A percentile compares a stretch with the other conserved stretches of the same genome.
These are phyloP conservation scores for Drosophila percnosoma DNA, from an alignment of 2,888 invertebrate genomes.

Conservation along the genomic window DNA sequence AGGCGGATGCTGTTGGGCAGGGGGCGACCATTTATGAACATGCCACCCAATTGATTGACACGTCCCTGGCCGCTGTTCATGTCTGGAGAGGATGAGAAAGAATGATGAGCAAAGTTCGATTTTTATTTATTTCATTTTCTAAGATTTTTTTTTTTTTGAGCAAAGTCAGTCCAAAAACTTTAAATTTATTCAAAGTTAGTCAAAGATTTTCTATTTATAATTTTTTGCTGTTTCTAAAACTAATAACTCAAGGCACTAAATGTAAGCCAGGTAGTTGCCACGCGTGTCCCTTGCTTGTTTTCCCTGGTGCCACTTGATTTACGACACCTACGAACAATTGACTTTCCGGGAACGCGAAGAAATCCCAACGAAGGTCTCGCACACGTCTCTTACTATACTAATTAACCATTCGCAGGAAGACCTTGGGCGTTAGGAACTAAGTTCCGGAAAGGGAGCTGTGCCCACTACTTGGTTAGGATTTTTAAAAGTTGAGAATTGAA, in stretches of 20 bases:
- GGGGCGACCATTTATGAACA: conserved; percentile 98
- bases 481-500: background rate
- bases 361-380: conserved; percentile 48
- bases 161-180: too few species aligned
- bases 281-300: conserved; percentile 11
- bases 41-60: conserved; percentile 97
- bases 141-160: background rate
- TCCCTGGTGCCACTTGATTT: conserved; percentile 73
- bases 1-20: conserved; percentile 96
- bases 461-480: background rate
- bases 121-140: background rate
- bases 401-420: conserved; percentile 23
- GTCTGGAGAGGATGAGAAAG: conserved; percentile 65
- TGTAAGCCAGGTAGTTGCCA: conserved; percentile 5
- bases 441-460: background rate
- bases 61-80: conserved; percentile 93
- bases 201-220: background rate
- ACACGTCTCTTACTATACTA: conserved; percentile 50
- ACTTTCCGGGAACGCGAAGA: conserved; percentile 74
- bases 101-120: background rate
- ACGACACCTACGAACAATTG: conserved; percentile 70
- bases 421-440: conserved; percentile 7
- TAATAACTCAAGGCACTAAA: background rate
- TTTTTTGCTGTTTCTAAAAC: background rate
- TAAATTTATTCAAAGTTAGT: background rate